phyloP scores from a whole-genome alignment of 2,113 vertebrate genomes.

The Sminthopsis crassicaudata region DNA sequence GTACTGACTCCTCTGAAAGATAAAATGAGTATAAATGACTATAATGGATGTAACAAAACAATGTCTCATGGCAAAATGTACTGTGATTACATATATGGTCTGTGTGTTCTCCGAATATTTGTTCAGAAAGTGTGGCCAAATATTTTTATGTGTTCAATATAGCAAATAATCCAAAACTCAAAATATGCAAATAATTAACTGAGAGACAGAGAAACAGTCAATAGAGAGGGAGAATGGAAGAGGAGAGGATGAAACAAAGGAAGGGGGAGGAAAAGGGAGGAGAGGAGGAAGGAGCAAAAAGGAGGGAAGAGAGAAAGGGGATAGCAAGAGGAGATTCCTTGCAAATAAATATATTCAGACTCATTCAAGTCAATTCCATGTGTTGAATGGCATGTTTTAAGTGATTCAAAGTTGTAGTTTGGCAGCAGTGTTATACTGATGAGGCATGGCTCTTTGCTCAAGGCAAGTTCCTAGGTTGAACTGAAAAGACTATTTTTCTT shows the following conservation, averaged over 20 bases:
- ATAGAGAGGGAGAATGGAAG: too few species aligned
- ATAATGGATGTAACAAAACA: slow-evolving; percentile 31
- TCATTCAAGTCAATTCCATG: background rate
- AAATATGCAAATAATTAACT: background rate
- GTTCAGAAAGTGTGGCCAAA: background rate
- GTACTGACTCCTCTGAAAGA: background rate
- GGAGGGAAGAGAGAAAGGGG: too few species aligned
- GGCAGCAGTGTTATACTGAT: background rate
- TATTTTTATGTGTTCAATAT: background rate
- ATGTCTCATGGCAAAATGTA: background rate
- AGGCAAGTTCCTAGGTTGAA: background rate
- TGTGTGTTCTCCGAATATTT: background rate
- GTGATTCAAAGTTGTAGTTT: background rate
- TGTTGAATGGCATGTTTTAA: background rate
- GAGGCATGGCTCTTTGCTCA: background rate
- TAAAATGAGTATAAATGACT: background rate
- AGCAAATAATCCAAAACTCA: background rate
- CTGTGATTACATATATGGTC: background rate
- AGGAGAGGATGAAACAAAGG: too few species aligned
- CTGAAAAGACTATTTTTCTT: slow-evolving; percentile 5
- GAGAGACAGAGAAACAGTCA: background rate
- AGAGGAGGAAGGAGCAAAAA: background rate
- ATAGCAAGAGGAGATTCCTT: background rate
- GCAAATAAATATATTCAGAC: background rate
- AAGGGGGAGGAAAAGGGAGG: background rate